Evolutionary conservation across 2,797 vertebrate species (phyloP).

Genomic region (Taenioides sp.): DNA sequence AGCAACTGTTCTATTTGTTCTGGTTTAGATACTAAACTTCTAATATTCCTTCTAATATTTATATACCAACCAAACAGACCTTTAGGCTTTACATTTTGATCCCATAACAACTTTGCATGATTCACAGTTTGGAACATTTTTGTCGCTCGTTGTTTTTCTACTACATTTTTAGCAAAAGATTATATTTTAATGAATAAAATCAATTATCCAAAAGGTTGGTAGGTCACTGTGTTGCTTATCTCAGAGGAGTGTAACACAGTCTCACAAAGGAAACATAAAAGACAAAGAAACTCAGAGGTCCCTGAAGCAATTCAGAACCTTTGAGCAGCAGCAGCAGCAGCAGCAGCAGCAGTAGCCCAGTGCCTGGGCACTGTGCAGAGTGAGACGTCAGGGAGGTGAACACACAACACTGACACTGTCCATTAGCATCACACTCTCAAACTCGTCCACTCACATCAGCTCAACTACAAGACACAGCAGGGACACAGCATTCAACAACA

Average conservation of each 20-base stretch:
- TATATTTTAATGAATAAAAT: not conserved
- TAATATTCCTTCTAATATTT: no score
- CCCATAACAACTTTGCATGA: no score
- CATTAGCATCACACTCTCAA: constrained; percentile 50
- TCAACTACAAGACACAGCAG: constrained; percentile 15
- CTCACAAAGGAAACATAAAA: not conserved
- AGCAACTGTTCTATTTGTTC: no score
- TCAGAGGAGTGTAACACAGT: not conserved
- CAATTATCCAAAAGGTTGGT: constrained; percentile 1
- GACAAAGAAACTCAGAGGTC: constrained; percentile 11
- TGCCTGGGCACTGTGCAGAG: constrained; percentile 44
- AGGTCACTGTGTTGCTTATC: not conserved
- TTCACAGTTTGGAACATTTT: no score
- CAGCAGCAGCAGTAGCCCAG: constrained; percentile 13
- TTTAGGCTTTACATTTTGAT: no score
- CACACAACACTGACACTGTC: constrained; percentile 47
- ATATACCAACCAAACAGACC: no score
- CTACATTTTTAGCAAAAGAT: no score
- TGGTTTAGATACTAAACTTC: no score
- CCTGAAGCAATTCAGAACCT: constrained; percentile 24
- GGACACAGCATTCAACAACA: not conserved
- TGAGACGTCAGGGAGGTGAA: constrained; percentile 50
- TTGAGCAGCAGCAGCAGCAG: constrained; percentile 8
- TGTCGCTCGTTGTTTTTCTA: no score
- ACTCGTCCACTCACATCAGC: constrained; percentile 40